Evolutionary conservation across 1,140 invertebrate genomes (phyloP), one percentile per base, ranked within the genome.

Genomic region (Goniozus legneri): DNA sequence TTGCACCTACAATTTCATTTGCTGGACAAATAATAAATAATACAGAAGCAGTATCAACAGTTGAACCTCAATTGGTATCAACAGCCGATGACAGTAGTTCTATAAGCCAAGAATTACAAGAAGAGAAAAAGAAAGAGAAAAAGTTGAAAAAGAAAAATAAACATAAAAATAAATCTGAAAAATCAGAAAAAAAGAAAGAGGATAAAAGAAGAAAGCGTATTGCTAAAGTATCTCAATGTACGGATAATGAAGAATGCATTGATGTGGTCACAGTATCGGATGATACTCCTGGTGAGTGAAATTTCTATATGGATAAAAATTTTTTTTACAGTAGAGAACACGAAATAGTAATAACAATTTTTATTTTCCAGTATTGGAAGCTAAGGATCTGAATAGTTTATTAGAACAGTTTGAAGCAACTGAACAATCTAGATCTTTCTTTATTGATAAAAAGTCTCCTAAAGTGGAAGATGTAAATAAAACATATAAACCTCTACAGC

Each of bases 391-490:
- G 4, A 65, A 65, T 4, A 80, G 77, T 63, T 67, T 81, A 8
- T 54, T 81, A 14, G 79, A 80, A 43, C 77, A 81, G 58, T 81
- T 81, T 69, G 80, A 82, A 62, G 75, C 75, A 19, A 65, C 72
- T 1, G 75, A 77, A 58, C 60, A 50, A 30, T 50, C 55, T 30
- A 57, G 14, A 20, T 39, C 31, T 33, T 16, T 16, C 16, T 3
- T 14, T 2, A 31, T 19, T 13, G 8, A 20, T 21, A 13, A 43
- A 16, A 39, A 16, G 24, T 4, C 24, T n/a, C n/a, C n/a, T 18
- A 15, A 19, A 22, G 8, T 6, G 21, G 6, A 10, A 24, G n/a
- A n/a, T n/a, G n/a, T n/a, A n/a, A n/a, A n/a, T n/a, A n/a, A n/a
- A n/a, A n/a, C n/a, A n/a, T n/a, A n/a, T n/a, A n/a, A n/a, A n/a